These are phyloP conservation scores for Anthoscopus minutus DNA, from an alignment of 2,113 vertebrate genomes.

Conservation along the genomic window DNA sequence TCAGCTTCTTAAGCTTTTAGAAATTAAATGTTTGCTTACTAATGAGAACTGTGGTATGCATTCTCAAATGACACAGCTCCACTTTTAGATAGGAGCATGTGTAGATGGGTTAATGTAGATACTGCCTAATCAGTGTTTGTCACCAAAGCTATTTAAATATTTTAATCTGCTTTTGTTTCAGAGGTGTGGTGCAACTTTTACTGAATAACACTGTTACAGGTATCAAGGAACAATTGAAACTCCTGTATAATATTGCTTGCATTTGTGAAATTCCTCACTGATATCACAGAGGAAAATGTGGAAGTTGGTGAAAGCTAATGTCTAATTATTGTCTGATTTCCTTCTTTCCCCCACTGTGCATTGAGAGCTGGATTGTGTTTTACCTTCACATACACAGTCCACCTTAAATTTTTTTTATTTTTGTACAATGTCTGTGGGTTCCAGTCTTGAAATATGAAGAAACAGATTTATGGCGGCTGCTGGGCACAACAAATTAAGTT, in stretches of 20 bases:
- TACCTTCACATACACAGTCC: conserved; percentile 34
- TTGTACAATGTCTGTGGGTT: conserved; percentile 70
- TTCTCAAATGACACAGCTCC: neutral
- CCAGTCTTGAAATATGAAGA: conserved; percentile 84
- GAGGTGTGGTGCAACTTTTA: neutral
- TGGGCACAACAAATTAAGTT: conserved; percentile 96
- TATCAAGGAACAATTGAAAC: neutral
- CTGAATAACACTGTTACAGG: neutral
- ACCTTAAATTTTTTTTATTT: conserved; percentile 71
- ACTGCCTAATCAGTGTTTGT: neutral
- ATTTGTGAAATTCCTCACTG: neutral
- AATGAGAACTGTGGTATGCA: neutral
- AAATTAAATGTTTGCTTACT: neutral
- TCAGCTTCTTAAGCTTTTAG: neutral
- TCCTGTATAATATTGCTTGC: neutral
- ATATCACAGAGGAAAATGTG: neutral
- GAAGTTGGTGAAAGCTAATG: neutral
- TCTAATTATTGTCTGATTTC: neutral
- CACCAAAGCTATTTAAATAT: neutral
- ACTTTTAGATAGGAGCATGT: neutral
- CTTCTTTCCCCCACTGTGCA: neutral
- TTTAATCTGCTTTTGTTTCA: neutral
- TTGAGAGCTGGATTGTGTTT: neutral
- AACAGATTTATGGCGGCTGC: conserved; percentile 93
- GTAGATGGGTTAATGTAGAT: neutral